A percentile compares a stretch with the other conserved stretches of the same genome.
Conservation (phyloP, 2,888 invertebrate genomes). For the Nemotelus pantherinus region DNA sequence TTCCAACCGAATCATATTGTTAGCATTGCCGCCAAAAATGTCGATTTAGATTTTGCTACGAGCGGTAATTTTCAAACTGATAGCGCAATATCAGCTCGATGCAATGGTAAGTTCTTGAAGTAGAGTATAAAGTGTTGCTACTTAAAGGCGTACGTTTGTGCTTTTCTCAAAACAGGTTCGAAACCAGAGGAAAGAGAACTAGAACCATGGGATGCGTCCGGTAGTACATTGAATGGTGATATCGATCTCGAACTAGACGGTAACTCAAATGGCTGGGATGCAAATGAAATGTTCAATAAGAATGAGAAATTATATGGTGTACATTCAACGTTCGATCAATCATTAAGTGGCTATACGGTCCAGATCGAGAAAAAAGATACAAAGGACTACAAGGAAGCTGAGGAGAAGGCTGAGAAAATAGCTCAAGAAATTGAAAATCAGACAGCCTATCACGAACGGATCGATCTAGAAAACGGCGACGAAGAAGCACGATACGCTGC, state of each 20-base stretch:
- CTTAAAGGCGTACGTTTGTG: constrained; percentile 73
- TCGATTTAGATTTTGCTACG: constrained; percentile 89
- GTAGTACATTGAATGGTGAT: constrained; percentile 67
- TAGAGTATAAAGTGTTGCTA: constrained; percentile 62
- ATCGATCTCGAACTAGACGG: constrained; percentile 77
- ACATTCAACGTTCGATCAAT: constrained; percentile 90
- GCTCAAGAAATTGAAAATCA: constrained; percentile 93
- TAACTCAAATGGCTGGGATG: constrained; percentile 94
- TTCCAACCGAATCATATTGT: constrained; percentile 88
- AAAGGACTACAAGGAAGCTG: constrained; percentile 78
- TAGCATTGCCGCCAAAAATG: constrained; percentile 81
- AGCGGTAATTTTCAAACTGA: constrained; percentile 91
- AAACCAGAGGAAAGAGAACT: constrained; percentile 72
- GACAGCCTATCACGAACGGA: constrained; percentile 80
- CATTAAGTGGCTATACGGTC: constrained; percentile 90
- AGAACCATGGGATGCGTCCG: constrained; percentile 87
- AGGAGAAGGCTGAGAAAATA: constrained; percentile 82
- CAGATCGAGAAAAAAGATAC: constrained; percentile 86
- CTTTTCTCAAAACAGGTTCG: constrained; percentile 54
- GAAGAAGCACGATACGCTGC: constrained; percentile 90
- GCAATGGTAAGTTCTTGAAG: constrained; percentile 73
- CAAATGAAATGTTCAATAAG: constrained; percentile 94
- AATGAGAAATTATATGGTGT: constrained; percentile 94
- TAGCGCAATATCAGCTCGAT: constrained; percentile 83
- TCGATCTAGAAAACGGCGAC: constrained; percentile 91